phyloP scores from a whole-genome alignment of 2,888 invertebrate species.

The Dolomedes plantarius region DNA sequence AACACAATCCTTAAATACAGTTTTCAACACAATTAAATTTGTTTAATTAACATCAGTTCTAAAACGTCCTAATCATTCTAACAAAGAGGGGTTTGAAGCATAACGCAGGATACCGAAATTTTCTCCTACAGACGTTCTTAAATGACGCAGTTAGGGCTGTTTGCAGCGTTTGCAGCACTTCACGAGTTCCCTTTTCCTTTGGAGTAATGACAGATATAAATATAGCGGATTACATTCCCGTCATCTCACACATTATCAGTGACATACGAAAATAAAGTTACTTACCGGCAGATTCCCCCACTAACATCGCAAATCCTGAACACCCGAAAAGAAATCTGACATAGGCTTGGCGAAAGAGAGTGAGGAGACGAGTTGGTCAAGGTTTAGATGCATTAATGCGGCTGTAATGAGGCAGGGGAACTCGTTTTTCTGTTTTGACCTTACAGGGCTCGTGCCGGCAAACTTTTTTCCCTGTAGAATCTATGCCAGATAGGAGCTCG shows the following conservation, averaged over 20 bases:
- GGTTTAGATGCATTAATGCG: slow-evolving; percentile 23
- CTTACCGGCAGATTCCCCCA: neutral
- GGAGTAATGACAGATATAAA: no score
- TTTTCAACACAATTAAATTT: no score
- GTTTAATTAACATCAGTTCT: no score
- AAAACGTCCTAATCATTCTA: no score
- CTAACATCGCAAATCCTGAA: neutral
- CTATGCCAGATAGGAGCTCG: neutral
- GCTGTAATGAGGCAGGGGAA: neutral
- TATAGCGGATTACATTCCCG: no score
- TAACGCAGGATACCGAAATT: no score
- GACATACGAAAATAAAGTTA: neutral
- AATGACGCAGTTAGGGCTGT: no score
- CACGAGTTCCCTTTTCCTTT: no score
- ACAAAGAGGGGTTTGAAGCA: no score
- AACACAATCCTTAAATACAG: no score
- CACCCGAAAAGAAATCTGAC: neutral
- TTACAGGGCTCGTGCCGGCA: slow-evolving; percentile 1
- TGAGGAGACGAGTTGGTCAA: slow-evolving; percentile 14
- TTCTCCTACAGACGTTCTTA: no score
- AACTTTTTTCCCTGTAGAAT: slow-evolving; percentile 14
- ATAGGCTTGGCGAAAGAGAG: neutral
- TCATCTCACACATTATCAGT: neutral
- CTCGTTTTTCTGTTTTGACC: slow-evolving; percentile 16
- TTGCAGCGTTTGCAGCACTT: no score